Base-by-base conservation (phyloP, 2,888 invertebrate genomes). In the Synanthedon tipuliformis region DNA sequence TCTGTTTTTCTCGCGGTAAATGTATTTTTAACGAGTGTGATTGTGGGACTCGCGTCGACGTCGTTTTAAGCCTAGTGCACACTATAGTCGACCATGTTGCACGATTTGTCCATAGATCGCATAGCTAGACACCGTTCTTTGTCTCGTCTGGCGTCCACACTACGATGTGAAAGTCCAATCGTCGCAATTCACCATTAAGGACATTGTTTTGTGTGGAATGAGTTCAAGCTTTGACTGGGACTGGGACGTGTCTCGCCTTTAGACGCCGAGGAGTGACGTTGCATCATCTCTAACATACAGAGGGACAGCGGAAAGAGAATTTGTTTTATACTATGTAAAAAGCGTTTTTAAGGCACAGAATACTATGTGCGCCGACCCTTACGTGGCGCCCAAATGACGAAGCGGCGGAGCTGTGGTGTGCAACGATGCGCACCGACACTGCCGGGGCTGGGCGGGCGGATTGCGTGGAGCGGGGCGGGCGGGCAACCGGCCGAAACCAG, bases 1-100 rank as follows among this genome's bases (percentile, higher is more conserved):
- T 65, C 68, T 65, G 64, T 67, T 66, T 73, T 68, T 72, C 63
- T 69, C 66, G 61, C 58, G 53, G 58, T 64, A 66, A 68, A 71
- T 71, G 66, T 76, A 73, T 75, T 74, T 75, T 71, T 71, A 73
- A 72, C 64, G 65, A 68, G 64, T 60, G 45, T 45, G 45, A 15
- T 49, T 45, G n/a, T 45, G n/a, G 12, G 49, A 23, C 18, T 16
- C 15, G 12, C 16, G 49, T 16, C 15, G n/a, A 8, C 16, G 15
- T 49, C 49, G 49, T 49, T 48, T 23, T 23, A 23, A 23, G 23
- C 16, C 41, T 41, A 11, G 41, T 41, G n/a, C 41, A 41, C 41
- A 12, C 41, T 41, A n/a, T n/a, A 41, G 41, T 41, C 1, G 41
- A 41, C 41, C 41, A 41, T 41, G 41, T 41, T 41, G 41, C 11